Evolutionary conservation across 2,113 vertebrate genomes (phyloP), one percentile per base, ranked within the genome.

Genomic region (Megaceryle torquata): DNA sequence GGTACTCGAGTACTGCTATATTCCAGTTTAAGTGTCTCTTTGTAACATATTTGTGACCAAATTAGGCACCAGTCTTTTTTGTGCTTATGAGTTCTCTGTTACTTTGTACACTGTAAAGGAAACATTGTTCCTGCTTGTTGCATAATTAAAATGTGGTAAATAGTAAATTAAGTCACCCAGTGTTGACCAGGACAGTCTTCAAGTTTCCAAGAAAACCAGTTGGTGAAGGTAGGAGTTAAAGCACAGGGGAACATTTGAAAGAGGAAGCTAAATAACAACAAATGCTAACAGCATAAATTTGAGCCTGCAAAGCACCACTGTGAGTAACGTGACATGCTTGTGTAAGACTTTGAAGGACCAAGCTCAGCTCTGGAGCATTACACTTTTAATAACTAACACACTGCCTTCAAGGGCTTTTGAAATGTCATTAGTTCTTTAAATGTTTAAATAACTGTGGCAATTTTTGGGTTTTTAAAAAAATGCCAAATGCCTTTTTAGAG

Each of bases 401-500:
- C 44, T 77, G 95, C 91, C 82, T 93, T 91, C 93, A 94, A 0
- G 35, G 86, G 92, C 92, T 94, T 94, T 79, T 84, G 48, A 94
- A 92, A 88, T 96, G 86, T 96, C 57, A 46, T 79, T 86, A 96
- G 81, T 87, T 94, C 63, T 90, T 91, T 57, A 50, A 94, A 91
- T 81, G 82, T 93, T 77, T 95, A 94, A 97, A 76, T 74, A 91
- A 93, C 56, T 92, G 77, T 96, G 59, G 96, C 76, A 72, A 89
- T 85, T 91, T 81, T 93, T 67, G 72, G 85, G 12, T 91, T 95
- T 83, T 91, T 90, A 79, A 92, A 89, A 94, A 95, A 96, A 92
- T 82, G 69, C 72, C 84, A 83, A 71, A 51, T 98, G 60, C 95
- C 94, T 97, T 97, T 98, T 83, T 97, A 99, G 99, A 99, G 88